phyloP scores from a whole-genome alignment of 1,140 invertebrate species.

The Melitaea cinxia region DNA sequence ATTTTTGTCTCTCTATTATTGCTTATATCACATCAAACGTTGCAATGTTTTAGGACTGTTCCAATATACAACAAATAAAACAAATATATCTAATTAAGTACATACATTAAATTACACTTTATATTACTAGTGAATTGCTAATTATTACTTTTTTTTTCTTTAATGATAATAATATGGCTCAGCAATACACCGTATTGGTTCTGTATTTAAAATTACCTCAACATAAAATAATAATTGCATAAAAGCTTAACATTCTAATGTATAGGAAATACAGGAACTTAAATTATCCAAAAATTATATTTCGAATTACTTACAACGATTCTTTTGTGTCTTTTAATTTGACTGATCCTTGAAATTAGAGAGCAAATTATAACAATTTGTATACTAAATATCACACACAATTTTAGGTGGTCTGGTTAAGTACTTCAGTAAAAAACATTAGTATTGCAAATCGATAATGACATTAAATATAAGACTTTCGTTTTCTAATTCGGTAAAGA shows the following conservation, averaged over 20 bases:
- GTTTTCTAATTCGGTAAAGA: slow-evolving; percentile 16
- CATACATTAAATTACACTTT: slow-evolving; percentile 63
- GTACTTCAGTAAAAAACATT: slow-evolving; percentile 55
- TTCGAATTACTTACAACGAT: slow-evolving; percentile 27
- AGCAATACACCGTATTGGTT: slow-evolving; percentile 49
- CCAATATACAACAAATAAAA: slow-evolving; percentile 72
- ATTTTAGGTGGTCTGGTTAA: slow-evolving; percentile 74
- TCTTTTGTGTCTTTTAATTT: slow-evolving; percentile 41
- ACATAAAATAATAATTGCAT: slow-evolving; percentile 27
- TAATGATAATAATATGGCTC: slow-evolving; percentile 70
- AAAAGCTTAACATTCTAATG: slow-evolving; percentile 29
- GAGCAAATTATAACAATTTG: slow-evolving; percentile 64
- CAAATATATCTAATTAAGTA: slow-evolving; percentile 80
- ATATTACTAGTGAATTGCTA: slow-evolving; percentile 60
- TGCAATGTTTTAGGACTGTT: slow-evolving; percentile 64
- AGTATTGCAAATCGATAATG: slow-evolving; percentile 45
- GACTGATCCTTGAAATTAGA: slow-evolving; percentile 58
- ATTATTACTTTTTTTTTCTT: slow-evolving; percentile 53
- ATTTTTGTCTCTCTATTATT: slow-evolving; percentile 73
- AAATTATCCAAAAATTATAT: slow-evolving; percentile 37
- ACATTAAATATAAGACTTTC: slow-evolving; percentile 33
- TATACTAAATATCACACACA: slow-evolving; percentile 75
- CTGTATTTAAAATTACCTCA: slow-evolving; percentile 19
- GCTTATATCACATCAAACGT: slow-evolving; percentile 78
- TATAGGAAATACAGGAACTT: slow-evolving; percentile 50